phyloP scores from a whole-genome alignment of 53 echinoderm and acorn worm species.

The Zoroaster sp. region DNA sequence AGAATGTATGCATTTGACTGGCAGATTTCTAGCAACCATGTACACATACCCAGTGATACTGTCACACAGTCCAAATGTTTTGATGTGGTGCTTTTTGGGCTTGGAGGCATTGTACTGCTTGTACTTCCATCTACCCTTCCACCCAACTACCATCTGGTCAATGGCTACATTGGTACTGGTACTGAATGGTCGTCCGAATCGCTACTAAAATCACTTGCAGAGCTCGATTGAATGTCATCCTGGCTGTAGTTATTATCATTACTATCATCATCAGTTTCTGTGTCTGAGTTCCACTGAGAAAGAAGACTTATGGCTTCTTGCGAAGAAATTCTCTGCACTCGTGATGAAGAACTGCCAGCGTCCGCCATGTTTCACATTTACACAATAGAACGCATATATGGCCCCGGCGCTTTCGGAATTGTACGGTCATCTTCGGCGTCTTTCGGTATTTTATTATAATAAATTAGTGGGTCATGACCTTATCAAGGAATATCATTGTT shows the following conservation, averaged over 20 bases:
- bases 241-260: background rate
- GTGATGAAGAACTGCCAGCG: background rate
- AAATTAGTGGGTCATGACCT: background rate
- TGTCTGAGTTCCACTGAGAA: too few species aligned
- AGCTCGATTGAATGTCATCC: background rate
- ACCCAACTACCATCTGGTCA: constrained; percentile 58
- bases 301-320: background rate
- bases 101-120: constrained; percentile 53
- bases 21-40: constrained; percentile 50
- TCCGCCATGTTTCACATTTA: background rate
- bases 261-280: too few species aligned
- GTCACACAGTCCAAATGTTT: constrained; percentile 52
- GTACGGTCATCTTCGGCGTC: background rate
- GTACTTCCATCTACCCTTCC: constrained; percentile 29
- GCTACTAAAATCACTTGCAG: background rate
- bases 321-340: background rate
- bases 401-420: too few species aligned
- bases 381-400: too few species aligned
- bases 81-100: constrained; percentile 52
- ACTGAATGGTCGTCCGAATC: background rate
- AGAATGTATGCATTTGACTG: constrained; percentile 46
- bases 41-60: constrained; percentile 53
- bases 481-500: background rate
- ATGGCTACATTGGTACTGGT: background rate
- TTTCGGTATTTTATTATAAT: background rate